Evolutionary conservation across 30 jellyfish, hydroid and myxozoan species (phyloP), one percentile per base, ranked within the genome.

Genomic region (Mastigias papua): DNA sequence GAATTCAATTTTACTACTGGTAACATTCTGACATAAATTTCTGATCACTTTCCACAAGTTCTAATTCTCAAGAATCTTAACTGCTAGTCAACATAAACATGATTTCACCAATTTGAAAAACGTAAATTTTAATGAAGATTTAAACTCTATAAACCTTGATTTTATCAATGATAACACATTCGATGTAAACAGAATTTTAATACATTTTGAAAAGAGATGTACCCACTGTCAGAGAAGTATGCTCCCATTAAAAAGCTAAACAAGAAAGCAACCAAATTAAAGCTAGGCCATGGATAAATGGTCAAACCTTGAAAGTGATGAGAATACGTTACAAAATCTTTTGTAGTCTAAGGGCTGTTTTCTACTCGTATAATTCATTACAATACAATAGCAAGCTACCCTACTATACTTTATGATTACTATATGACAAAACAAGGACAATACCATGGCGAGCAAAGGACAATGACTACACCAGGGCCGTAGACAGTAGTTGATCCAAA

Each of bases 191-290:
- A 31, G 7, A 67, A 67, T 6, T 67, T 67, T 67, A 31, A 50
- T 67, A 67, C 7, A 26, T 67, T 67, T 67, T 67, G 22, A 23
- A 67, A 23, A 67, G 79, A 67, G 79, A 67, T 67, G 15, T 67
- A 67, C 79, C 28, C 79, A 67, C 51, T 67, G 79, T 67, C 79
- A 67, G 51, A 67, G 79, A 67, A 67, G 51, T 50, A 26, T 67
- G 79, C 79, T 67, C 51, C 79, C 51, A 26, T 67, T 67, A 31
- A 67, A 67, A 9, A 23, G 49, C 79, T 67, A 67, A 67, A 67
- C 33, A 67, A 67, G 79, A 67, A 67, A 20, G 73, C 73, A 11
- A 61, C 21, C 73, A 61, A 61, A 61, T 61, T 61, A 61, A 61
- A 61, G 73, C 73, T 5, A 61, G 73, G 73, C 73, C 73, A 5